Conservation (phyloP, 35 echinoderm and acorn worm species). For the Hemicentrotus pulcherrimus region DNA sequence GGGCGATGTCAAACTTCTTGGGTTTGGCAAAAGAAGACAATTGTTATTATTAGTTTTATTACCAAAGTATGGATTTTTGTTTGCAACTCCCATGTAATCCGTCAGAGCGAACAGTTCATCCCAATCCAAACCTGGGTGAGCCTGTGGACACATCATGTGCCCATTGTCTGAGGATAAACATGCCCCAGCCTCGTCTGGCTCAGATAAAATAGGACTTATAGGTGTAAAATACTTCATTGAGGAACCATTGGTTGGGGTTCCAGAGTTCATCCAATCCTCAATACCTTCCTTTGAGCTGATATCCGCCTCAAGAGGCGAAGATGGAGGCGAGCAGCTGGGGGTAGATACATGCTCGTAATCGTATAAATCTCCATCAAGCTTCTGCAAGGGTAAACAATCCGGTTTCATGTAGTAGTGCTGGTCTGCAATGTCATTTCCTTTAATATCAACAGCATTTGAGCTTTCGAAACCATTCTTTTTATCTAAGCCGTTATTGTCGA, state of each 20-base stretch:
- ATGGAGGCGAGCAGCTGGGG: neutral
- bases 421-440: neutral
- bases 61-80: neutral
- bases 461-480: neutral
- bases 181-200: neutral
- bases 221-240: neutral
- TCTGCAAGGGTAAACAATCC: neutral
- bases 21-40: neutral
- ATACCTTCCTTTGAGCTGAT: neutral
- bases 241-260: neutral
- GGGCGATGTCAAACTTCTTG: neutral
- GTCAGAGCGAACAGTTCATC: constrained; percentile 23
- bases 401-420: neutral
- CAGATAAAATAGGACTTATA: neutral
- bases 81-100: neutral
- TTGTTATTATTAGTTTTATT: neutral
- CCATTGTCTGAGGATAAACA: neutral
- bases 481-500: neutral
- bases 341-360: neutral
- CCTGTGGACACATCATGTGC: neutral
- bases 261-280: neutral
- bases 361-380: neutral
- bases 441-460: neutral
- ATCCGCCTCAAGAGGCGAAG: neutral
- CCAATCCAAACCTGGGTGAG: neutral